Evolutionary conservation across 2,888 invertebrate species (phyloP).

Genomic region (Bombylius discolor): DNA sequence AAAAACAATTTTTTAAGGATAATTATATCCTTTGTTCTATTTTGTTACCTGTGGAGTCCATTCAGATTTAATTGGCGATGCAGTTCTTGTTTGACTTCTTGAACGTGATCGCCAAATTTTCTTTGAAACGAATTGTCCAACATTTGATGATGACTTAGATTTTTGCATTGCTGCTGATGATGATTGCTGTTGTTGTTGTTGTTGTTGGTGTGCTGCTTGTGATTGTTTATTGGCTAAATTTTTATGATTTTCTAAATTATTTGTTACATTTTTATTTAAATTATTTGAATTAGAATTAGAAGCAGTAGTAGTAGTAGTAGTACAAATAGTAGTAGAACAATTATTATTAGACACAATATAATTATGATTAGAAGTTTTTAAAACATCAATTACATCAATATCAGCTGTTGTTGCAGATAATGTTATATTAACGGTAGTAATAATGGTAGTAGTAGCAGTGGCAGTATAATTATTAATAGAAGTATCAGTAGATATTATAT

Average conservation of each 20-base stretch:
- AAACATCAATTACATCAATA: not conserved
- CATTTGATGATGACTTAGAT: constrained; percentile 78
- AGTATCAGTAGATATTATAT: not conserved
- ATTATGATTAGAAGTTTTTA: no score
- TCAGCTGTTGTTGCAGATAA: not conserved
- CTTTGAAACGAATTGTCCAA: constrained; percentile 73
- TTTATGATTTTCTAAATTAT: constrained; percentile 1
- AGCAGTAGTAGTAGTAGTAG: not conserved
- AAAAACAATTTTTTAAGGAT: no score
- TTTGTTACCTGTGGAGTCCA: constrained; percentile 76
- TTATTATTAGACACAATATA: not conserved
- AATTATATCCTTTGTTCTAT: no score
- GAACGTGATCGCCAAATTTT: constrained; percentile 76
- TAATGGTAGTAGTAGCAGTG: not conserved
- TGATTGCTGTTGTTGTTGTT: constrained; percentile 39
- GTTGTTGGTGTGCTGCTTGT: constrained; percentile 28
- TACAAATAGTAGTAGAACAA: not conserved
- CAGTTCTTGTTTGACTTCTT: constrained; percentile 61
- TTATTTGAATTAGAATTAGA: not conserved
- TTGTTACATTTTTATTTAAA: not conserved
- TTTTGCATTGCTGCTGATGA: constrained; percentile 61
- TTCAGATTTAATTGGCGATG: constrained; percentile 25
- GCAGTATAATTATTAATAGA: not conserved
- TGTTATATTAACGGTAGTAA: not conserved
- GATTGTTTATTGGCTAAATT: constrained; percentile 19